phyloP scores from a whole-genome alignment of 1,140 invertebrate species.

The Bilobella aurantiaca region DNA sequence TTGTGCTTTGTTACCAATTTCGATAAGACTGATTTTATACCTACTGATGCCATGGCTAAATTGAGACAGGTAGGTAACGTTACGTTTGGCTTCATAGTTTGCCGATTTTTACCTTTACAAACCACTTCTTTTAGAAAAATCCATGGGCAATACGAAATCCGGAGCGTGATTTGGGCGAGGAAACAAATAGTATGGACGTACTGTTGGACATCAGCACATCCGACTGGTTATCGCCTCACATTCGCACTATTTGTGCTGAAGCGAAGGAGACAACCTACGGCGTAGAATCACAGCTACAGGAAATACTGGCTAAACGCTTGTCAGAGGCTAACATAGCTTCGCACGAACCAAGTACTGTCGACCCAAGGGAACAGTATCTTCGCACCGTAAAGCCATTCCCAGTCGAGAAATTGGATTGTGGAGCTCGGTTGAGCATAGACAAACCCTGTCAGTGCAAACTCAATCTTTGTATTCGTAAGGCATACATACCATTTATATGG shows the following conservation, averaged over 20 bases:
- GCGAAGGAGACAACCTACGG: conserved; percentile 66
- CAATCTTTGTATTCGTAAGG: conserved; percentile 64
- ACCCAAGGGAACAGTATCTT: conserved; percentile 22
- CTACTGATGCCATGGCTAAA: conserved; percentile 93
- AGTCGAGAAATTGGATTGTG: conserved; percentile 37
- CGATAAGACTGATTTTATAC: conserved; percentile 75
- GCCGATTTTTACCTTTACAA: conserved; percentile 22
- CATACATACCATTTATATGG: neutral
- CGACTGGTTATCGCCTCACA: conserved; percentile 60
- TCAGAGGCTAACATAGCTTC: conserved; percentile 22
- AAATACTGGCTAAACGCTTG: conserved; percentile 65
- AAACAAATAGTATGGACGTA: conserved; percentile 69
- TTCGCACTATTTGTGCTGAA: conserved; percentile 60
- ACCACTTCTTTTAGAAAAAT: conserved; percentile 54
- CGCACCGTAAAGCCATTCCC: conserved; percentile 36
- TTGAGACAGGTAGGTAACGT: conserved; percentile 61
- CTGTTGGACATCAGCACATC: conserved; percentile 57
- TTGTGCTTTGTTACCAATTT: conserved; percentile 85
- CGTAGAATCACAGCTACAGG: conserved; percentile 61
- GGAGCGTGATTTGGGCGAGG: conserved; percentile 73
- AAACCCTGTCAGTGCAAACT: conserved; percentile 63
- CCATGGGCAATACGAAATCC: conserved; percentile 68
- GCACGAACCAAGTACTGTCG: conserved; percentile 16
- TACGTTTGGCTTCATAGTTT: neutral
- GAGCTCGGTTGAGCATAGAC: conserved; percentile 36